These are phyloP conservation scores for Sternarchorhynchus goeldii DNA, from an alignment of 2,797 vertebrate species.

Conservation along the genomic window DNA sequence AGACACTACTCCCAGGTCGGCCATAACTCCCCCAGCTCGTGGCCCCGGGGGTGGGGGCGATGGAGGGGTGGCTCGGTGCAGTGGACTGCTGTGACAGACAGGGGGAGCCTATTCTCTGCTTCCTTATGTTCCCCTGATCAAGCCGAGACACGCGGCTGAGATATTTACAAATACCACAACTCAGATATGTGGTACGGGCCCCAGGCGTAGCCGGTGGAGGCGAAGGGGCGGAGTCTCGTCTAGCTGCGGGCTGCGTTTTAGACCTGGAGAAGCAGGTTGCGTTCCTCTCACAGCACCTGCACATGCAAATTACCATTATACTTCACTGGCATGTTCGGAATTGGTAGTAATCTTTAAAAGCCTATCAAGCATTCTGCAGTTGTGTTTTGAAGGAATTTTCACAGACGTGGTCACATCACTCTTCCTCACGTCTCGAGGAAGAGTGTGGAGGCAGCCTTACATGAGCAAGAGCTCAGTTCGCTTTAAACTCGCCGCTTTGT, in stretches of 20 bases:
- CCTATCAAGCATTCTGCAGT: slow-evolving; percentile 1
- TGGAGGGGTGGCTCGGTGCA: slow-evolving; percentile 19
- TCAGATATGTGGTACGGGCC: slow-evolving; percentile 60
- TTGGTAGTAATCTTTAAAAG: slow-evolving; percentile 22
- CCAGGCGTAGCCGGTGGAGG: slow-evolving; percentile 50
- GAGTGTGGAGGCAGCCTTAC: slow-evolving; percentile 39
- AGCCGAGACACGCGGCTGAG: slow-evolving; percentile 52
- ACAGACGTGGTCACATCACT: slow-evolving; percentile 4
- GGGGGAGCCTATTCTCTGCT: slow-evolving; percentile 5
- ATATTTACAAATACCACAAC: slow-evolving; percentile 63
- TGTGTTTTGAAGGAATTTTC: slow-evolving; percentile 16
- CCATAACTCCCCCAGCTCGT: slow-evolving; percentile 21
- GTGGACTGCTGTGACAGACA: slow-evolving; percentile 34
- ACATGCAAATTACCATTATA: slow-evolving; percentile 26
- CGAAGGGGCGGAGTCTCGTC: slow-evolving; percentile 38
- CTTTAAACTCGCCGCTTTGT: slow-evolving; percentile 64
- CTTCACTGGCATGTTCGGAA: slow-evolving; percentile 6
- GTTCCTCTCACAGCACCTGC: slow-evolving; percentile 36
- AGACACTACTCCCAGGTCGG: slow-evolving; percentile 45
- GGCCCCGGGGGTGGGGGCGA: neutral
- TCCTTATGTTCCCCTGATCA: slow-evolving; percentile 36
- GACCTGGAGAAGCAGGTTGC: slow-evolving; percentile 46
- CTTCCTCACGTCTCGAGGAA: slow-evolving; percentile 45
- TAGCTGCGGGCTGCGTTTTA: slow-evolving; percentile 44
- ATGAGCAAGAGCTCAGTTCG: slow-evolving; percentile 63